These are phyloP conservation scores for Onthophagus taurus DNA, from an alignment of 1,140 invertebrate genomes.

Conservation along the genomic window DNA sequence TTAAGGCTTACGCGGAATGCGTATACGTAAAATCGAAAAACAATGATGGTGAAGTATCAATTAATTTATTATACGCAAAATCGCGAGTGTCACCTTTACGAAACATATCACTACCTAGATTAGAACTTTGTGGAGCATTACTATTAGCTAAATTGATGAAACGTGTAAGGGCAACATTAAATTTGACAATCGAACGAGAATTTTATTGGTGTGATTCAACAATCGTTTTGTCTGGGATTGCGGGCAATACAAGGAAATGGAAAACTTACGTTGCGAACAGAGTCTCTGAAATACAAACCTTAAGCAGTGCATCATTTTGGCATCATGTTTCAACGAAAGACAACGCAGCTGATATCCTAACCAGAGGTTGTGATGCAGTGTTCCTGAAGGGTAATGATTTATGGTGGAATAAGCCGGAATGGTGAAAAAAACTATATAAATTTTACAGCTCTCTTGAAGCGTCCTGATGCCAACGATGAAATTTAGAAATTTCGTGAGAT, in stretches of 20 bases:
- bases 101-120: conserved; percentile 18
- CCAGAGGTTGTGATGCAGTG: too few species aligned
- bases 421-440: too few species aligned
- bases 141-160: not conserved
- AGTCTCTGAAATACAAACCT: too few species aligned
- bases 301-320: too few species aligned
- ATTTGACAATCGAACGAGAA: not conserved
- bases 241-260: not conserved
- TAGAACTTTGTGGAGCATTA: conserved; percentile 20
- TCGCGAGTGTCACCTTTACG: conserved; percentile 18
- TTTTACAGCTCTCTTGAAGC: too few species aligned
- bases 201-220: conserved; percentile 10
- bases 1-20: conserved; percentile 26
- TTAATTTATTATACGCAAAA: conserved; percentile 18
- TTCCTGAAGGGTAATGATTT: too few species aligned
- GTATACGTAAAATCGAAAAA: conserved; percentile 20
- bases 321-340: too few species aligned
- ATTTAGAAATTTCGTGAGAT: too few species aligned
- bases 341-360: too few species aligned
- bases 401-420: too few species aligned
- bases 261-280: too few species aligned
- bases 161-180: not conserved
- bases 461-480: too few species aligned
- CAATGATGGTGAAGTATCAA: not conserved
- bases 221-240: conserved; percentile 7